phyloP scores from a whole-genome alignment of 2,797 vertebrate genomes.

The Uromys caudimaculatus region DNA sequence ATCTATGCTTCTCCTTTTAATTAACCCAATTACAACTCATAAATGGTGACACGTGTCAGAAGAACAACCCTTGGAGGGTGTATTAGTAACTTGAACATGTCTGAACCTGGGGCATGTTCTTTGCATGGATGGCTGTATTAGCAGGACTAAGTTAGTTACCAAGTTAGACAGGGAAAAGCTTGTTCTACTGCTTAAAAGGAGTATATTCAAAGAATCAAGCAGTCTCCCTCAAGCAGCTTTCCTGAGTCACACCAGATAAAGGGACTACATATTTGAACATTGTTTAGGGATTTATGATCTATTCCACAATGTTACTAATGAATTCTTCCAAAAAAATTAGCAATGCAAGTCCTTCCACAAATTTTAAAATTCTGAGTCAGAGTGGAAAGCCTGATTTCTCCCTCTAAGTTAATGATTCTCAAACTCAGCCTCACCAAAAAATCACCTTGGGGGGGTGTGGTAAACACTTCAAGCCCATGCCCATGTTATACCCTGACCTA shows the following conservation, averaged over 20 bases:
- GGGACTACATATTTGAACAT: not conserved
- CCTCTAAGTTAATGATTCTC: not conserved
- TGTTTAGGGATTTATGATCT: constrained; percentile 2
- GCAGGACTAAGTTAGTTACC: not conserved
- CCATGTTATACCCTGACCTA: not conserved
- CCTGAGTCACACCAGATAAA: constrained; percentile 13
- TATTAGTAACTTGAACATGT: constrained; percentile 31
- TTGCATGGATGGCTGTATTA: constrained; percentile 19
- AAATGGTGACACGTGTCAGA: constrained; percentile 67
- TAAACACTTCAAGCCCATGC: not conserved
- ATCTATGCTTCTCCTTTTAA: constrained; percentile 27
- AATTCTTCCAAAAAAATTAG: constrained; percentile 8
- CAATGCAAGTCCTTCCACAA: not conserved
- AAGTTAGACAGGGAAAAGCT: constrained; percentile 15
- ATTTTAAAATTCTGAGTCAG: constrained; percentile 51
- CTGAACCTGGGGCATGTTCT: not conserved
- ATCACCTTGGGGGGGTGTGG: not conserved
- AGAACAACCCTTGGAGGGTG: not conserved
- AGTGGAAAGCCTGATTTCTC: not conserved
- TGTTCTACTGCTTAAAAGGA: not conserved
- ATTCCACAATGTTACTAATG: not conserved
- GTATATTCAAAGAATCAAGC: not conserved
- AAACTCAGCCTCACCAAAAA: not conserved
- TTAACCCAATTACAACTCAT: constrained; percentile 72
- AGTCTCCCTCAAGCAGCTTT: not conserved